These are phyloP conservation scores for Leucoma salicis DNA, from an alignment of 2,888 invertebrate species.

Conservation along the genomic window DNA sequence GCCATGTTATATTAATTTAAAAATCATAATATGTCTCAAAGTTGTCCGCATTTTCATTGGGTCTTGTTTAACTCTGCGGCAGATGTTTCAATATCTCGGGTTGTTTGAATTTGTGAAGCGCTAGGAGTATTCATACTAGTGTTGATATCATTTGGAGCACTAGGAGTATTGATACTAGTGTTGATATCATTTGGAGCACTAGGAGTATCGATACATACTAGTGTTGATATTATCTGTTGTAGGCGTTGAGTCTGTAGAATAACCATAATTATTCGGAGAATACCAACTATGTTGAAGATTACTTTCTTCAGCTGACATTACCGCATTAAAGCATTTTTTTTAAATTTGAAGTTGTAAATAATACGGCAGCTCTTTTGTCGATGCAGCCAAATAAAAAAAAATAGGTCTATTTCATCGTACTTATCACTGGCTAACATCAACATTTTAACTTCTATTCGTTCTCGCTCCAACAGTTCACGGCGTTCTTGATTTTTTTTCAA, in stretches of 20 bases:
- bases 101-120: conserved; percentile 13
- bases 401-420: conserved; percentile 13
- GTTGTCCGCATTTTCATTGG: neutral
- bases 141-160: conserved; percentile 10
- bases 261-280: conserved; percentile 19
- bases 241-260: conserved; percentile 16
- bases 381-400: conserved; percentile 1
- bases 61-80: conserved; percentile 2
- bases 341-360: neutral
- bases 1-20: conserved; percentile 1
- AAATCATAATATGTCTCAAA: conserved; percentile 2
- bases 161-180: conserved; percentile 9
- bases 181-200: conserved; percentile 11
- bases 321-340: neutral
- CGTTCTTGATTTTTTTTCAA: conserved; percentile 16
- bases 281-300: conserved; percentile 10
- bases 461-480: conserved; percentile 14
- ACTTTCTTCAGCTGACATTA: conserved; percentile 1
- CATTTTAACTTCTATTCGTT: conserved; percentile 21
- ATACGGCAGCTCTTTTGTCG: neutral
- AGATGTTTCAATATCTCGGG: conserved; percentile 13
- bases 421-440: conserved; percentile 14
- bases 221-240: conserved; percentile 14
- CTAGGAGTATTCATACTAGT: conserved; percentile 8
- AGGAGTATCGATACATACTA: conserved; percentile 6